These are phyloP conservation scores for Neolamprologus sp. DNA, from an alignment of 2,113 vertebrate species.

Conservation along the genomic window DNA sequence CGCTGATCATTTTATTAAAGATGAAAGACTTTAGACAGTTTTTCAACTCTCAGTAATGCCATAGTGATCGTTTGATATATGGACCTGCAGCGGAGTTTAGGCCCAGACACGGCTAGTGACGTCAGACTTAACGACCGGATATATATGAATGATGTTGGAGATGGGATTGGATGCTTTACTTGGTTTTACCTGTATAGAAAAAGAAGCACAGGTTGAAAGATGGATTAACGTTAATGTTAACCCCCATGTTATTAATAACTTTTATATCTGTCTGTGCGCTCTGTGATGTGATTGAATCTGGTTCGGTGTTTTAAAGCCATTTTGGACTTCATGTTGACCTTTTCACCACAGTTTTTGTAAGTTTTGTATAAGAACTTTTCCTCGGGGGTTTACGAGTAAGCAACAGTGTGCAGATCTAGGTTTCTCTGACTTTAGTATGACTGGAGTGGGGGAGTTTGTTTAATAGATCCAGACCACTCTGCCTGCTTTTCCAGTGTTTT, in stretches of 20 bases:
- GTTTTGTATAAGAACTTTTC: neutral
- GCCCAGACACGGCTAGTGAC: no score
- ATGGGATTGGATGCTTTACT: neutral
- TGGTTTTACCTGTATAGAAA: neutral
- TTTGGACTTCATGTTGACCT: conserved; percentile 67
- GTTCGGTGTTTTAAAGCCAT: conserved; percentile 68
- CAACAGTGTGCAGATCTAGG: neutral
- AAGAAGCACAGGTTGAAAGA: neutral
- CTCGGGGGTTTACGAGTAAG: neutral
- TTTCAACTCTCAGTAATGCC: no score
- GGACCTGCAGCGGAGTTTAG: no score
- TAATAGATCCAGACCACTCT: neutral
- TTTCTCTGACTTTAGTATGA: neutral
- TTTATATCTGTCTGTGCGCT: conserved; percentile 25
- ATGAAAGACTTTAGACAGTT: no score
- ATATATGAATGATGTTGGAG: neutral
- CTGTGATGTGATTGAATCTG: conserved; percentile 61
- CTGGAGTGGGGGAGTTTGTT: neutral
- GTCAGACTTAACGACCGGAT: neutral
- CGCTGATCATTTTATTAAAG: no score
- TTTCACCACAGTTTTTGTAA: conserved; percentile 25
- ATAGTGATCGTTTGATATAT: no score
- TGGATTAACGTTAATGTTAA: neutral
- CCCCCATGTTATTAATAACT: neutral
- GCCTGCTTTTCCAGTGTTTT: neutral